A percentile compares a stretch with the other conserved stretches of the same genome.
Evolutionary conservation across 2,113 vertebrate species (phyloP).

Genomic region (Hassar affinis): DNA sequence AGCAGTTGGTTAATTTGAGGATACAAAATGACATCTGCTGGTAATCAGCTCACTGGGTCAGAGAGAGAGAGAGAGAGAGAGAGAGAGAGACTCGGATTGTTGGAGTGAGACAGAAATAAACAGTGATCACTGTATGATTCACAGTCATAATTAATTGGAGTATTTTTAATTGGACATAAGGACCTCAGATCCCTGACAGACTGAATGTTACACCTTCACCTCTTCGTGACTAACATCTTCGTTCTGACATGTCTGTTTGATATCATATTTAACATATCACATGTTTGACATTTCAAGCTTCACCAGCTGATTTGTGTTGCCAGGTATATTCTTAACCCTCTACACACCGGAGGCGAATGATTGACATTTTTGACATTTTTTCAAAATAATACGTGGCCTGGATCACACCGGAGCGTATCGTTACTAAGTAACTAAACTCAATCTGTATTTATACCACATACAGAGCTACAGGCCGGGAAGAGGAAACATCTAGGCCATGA

Average conservation of each 20-base stretch:
- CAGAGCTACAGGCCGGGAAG: background rate
- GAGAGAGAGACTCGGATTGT: constrained; percentile 1
- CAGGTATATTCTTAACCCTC: background rate
- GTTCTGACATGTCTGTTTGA: too few relatives aligned
- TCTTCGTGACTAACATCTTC: too few relatives aligned
- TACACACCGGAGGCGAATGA: background rate
- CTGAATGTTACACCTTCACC: too few relatives aligned
- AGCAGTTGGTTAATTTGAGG: constrained; percentile 45
- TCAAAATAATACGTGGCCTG: background rate
- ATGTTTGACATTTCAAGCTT: background rate
- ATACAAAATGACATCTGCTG: constrained; percentile 27
- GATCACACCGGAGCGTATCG: background rate
- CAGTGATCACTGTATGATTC: background rate
- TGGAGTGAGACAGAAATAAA: too few relatives aligned
- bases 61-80: background rate
- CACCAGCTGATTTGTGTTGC: background rate
- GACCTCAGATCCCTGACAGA: too few relatives aligned
- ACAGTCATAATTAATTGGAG: background rate
- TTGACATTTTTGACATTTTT: background rate
- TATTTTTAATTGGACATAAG: too few relatives aligned
- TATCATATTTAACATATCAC: too few relatives aligned
- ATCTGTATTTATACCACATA: background rate
- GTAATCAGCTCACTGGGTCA: background rate
- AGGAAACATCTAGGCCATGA: background rate
- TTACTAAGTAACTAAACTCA: background rate